A percentile compares a stretch with the other conserved stretches of the same genome.
Conservation (phyloP, 30 jellyfish, hydroid and myxozoan genomes). For the Cassiopea xamachana region DNA sequence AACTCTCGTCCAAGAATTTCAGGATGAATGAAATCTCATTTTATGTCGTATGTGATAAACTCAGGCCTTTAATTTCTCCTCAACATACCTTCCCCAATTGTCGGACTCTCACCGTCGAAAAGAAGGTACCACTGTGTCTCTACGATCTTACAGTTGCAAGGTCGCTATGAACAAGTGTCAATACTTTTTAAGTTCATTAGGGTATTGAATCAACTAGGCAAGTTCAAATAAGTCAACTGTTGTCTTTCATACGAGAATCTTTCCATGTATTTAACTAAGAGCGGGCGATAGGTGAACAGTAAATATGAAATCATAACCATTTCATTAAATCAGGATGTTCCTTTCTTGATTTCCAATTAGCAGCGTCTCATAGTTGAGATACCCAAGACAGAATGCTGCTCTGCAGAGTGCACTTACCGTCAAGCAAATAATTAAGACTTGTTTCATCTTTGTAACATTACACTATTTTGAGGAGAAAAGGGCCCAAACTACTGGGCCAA, state of each 20-base stretch:
- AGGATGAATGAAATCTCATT: background rate
- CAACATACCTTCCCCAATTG: background rate
- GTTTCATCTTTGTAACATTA: too few relatives aligned
- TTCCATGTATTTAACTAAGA: constrained; percentile 15
- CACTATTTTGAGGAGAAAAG: too few relatives aligned
- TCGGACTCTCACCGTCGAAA: background rate
- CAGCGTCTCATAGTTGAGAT: background rate
- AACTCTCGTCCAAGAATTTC: background rate
- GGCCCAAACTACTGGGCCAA: too few relatives aligned
- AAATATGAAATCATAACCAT: background rate
- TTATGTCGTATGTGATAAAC: background rate
- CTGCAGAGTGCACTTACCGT: background rate
- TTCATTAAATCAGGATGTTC: background rate
- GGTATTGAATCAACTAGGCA: background rate
- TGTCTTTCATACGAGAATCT: background rate
- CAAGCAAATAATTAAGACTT: background rate
- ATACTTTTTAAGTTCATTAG: background rate
- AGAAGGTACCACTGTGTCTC: background rate
- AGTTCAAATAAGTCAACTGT: too few relatives aligned
- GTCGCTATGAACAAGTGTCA: background rate
- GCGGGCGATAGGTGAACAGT: constrained; percentile 2
- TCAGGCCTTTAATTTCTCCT: background rate
- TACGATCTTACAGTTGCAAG: background rate
- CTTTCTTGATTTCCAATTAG: background rate
- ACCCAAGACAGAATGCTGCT: background rate